phyloP scores from a whole-genome alignment of 2,113 vertebrate species.

The Grammomys dolichurus region DNA sequence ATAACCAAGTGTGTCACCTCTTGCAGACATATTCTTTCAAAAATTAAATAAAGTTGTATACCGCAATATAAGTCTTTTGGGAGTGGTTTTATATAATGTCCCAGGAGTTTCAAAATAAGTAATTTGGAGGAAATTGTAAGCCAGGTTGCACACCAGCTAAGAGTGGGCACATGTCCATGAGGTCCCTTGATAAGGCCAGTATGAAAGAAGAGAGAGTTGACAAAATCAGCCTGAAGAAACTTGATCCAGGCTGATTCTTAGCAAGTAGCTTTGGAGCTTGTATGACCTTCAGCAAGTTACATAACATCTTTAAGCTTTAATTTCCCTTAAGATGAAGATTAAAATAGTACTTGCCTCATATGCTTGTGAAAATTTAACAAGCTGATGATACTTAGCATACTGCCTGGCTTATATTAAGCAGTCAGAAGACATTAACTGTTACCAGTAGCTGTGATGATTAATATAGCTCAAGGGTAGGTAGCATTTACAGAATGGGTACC shows the following conservation, averaged over 20 bases:
- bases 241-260: not conserved
- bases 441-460: not conserved
- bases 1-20: slow-evolving; percentile 11
- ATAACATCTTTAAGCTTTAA: slow-evolving; percentile 47
- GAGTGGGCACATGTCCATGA: not conserved
- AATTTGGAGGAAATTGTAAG: slow-evolving; percentile 53
- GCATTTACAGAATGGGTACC: not conserved
- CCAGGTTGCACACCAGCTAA: not conserved
- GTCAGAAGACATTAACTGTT: slow-evolving; percentile 45
- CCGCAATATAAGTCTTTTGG: slow-evolving; percentile 40
- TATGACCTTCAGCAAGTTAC: slow-evolving; percentile 37
- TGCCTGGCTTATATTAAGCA: not conserved
- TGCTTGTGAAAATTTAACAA: slow-evolving; percentile 61
- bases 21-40: slow-evolving; percentile 39
- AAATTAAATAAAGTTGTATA: slow-evolving; percentile 57
- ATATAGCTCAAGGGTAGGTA: slow-evolving; percentile 2
- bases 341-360: slow-evolving; percentile 48
- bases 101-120: slow-evolving; percentile 44
- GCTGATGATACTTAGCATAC: not conserved
- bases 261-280: not conserved
- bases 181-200: not conserved
- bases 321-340: slow-evolving; percentile 49
- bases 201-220: slow-evolving; percentile 10
- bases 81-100: slow-evolving; percentile 53
- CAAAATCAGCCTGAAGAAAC: not conserved